phyloP scores from a whole-genome alignment of 2,797 vertebrate genomes.

The Typhlichthys eigenmanni region DNA sequence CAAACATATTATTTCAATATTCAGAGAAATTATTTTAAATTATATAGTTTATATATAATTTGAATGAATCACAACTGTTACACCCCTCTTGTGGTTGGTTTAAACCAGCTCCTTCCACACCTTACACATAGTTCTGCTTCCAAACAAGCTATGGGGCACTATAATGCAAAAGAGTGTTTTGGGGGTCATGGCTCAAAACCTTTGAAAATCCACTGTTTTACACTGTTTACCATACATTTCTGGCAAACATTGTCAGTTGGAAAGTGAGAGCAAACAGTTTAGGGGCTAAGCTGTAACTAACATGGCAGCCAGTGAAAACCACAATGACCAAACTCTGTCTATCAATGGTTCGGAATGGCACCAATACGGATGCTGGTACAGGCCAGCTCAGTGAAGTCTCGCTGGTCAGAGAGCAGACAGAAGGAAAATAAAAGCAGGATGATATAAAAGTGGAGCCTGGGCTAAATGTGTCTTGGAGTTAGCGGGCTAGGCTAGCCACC shows the following conservation, averaged over 20 bases:
- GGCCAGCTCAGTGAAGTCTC: constrained; percentile 50
- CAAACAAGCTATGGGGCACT: too few species aligned
- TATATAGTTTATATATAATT: too few species aligned
- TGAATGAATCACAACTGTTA: too few species aligned
- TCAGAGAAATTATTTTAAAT: too few species aligned
- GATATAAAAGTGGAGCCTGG: constrained; percentile 75
- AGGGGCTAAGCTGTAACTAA: constrained; percentile 39
- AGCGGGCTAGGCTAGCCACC: constrained; percentile 75
- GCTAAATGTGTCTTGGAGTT: constrained; percentile 80
- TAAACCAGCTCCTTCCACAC: too few species aligned
- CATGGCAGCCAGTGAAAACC: constrained; percentile 65
- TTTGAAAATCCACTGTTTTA: constrained; percentile 8
- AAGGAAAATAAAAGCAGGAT: constrained; percentile 79
- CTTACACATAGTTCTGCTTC: too few species aligned
- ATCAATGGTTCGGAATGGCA: constrained; percentile 58
- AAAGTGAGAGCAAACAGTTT: constrained; percentile 28
- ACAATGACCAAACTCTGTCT: constrained; percentile 66
- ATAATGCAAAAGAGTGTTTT: background rate
- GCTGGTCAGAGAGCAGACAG: constrained; percentile 62
- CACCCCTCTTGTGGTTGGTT: too few species aligned
- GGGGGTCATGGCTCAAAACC: background rate
- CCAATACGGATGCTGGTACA: constrained; percentile 49
- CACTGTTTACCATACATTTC: constrained; percentile 41
- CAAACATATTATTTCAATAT: too few species aligned
- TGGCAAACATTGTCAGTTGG: constrained; percentile 32